These are phyloP conservation scores for Sebastes matsubarae DNA, from an alignment of 2,797 vertebrate genomes.

Conservation along the genomic window DNA sequence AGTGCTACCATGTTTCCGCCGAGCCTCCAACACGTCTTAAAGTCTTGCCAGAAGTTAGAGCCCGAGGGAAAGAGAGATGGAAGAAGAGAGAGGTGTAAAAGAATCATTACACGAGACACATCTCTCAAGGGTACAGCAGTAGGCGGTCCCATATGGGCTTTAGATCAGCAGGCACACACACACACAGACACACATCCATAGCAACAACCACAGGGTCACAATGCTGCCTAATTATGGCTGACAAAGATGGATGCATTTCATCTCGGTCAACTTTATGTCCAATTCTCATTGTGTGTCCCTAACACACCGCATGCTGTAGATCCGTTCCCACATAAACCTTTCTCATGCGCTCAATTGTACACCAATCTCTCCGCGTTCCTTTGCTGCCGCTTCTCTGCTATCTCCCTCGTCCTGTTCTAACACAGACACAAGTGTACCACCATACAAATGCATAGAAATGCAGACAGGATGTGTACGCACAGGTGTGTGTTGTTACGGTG, in stretches of 20 bases:
- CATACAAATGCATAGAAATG: neutral
- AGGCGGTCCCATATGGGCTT: conserved; percentile 75
- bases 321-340: conserved; percentile 41
- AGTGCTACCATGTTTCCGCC: conserved; percentile 47
- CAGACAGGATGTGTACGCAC: neutral
- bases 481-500: conserved; percentile 1
- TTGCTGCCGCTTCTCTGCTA: neutral
- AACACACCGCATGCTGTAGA: conserved; percentile 25
- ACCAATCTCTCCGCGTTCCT: conserved; percentile 1
- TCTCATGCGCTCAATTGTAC: neutral
- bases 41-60: conserved; percentile 68
- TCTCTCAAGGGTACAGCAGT: conserved; percentile 76
- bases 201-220: conserved; percentile 67
- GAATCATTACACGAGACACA: conserved; percentile 72
- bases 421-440: neutral
- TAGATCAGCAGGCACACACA: conserved; percentile 61
- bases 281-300: conserved; percentile 52
- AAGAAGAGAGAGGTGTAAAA: conserved; percentile 64
- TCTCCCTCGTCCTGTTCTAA: neutral
- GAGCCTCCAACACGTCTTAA: conserved; percentile 42
- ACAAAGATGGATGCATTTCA: conserved; percentile 78
- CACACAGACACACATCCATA: conserved; percentile 47
- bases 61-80: conserved; percentile 52
- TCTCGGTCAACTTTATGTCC: conserved; percentile 71
- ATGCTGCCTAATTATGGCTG: conserved; percentile 67